A percentile compares a stretch with the other conserved stretches of the same genome.
Evolutionary conservation across 2,113 vertebrate genomes (phyloP).

Genomic region (Gambusia affinis): DNA sequence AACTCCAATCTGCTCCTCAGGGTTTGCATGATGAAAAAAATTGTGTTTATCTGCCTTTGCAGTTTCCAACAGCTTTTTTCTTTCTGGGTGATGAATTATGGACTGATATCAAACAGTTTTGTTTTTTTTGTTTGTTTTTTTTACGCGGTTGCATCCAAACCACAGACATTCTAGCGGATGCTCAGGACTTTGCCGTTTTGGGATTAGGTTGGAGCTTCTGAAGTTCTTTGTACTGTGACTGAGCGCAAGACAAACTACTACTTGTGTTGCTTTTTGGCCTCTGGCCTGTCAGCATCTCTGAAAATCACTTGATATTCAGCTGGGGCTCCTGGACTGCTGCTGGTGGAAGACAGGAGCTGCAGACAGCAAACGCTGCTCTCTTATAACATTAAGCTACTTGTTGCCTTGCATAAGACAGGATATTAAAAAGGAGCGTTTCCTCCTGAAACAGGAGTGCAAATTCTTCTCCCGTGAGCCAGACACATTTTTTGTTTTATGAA

Average conservation of each 20-base stretch:
- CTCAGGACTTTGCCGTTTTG: conserved; percentile 16
- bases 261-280: conserved; percentile 50
- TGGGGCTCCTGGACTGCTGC: conserved; percentile 36
- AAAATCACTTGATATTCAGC: conserved; percentile 60
- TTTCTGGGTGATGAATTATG: background rate
- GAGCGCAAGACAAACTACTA: conserved; percentile 57
- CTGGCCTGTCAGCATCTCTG: conserved; percentile 39
- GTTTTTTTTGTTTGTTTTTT: too few species aligned
- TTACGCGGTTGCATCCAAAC: background rate
- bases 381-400: conserved; percentile 11
- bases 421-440: background rate
- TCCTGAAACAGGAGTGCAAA: background rate
- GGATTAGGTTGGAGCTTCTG: conserved; percentile 25
- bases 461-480: conserved; percentile 23
- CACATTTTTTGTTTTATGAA: background rate
- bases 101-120: background rate
- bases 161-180: conserved; percentile 49
- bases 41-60: background rate
- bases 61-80: background rate
- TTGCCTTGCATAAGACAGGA: conserved; percentile 3
- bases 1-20: background rate
- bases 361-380: conserved; percentile 25
- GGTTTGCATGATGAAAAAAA: background rate
- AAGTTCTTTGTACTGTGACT: conserved; percentile 34
- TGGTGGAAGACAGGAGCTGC: conserved; percentile 32